phyloP scores from a whole-genome alignment of 2,113 vertebrate genomes.

The Apodemus sylvaticus region DNA sequence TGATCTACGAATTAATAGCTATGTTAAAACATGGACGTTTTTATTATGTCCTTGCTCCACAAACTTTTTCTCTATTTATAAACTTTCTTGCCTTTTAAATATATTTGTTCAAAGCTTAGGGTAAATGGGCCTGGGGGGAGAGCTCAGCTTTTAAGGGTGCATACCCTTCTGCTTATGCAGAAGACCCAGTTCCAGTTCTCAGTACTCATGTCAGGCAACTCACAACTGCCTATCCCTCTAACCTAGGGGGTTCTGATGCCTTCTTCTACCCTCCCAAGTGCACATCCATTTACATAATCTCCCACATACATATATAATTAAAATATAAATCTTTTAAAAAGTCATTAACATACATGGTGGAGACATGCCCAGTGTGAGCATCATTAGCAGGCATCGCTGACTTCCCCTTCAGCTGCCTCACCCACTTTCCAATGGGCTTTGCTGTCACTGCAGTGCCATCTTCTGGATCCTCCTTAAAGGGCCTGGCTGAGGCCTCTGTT shows the following conservation, averaged over 20 bases:
- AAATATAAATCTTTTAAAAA: not conserved
- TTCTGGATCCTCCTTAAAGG: not conserved
- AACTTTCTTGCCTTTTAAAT: not conserved
- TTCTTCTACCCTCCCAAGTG: not conserved
- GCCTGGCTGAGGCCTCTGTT: not conserved
- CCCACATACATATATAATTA: not conserved
- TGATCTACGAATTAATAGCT: not conserved
- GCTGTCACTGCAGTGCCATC: not conserved
- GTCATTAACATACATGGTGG: not conserved
- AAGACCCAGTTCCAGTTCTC: not conserved
- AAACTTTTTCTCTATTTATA: not conserved
- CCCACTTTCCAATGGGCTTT: not conserved
- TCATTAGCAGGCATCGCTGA: not conserved
- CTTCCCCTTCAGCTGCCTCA: not conserved
- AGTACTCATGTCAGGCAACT: not conserved
- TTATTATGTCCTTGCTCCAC: not conserved
- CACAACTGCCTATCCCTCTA: not conserved
- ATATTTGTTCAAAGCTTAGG: not conserved
- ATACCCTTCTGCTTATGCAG: not conserved
- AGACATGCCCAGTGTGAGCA: not conserved
- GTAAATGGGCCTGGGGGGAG: not conserved
- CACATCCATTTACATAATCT: not conserved
- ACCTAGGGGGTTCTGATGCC: not conserved
- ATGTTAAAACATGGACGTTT: not conserved
- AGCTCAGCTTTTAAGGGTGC: not conserved